phyloP scores from a whole-genome alignment of 2,113 vertebrate species.

The Pituophis catenifer region DNA sequence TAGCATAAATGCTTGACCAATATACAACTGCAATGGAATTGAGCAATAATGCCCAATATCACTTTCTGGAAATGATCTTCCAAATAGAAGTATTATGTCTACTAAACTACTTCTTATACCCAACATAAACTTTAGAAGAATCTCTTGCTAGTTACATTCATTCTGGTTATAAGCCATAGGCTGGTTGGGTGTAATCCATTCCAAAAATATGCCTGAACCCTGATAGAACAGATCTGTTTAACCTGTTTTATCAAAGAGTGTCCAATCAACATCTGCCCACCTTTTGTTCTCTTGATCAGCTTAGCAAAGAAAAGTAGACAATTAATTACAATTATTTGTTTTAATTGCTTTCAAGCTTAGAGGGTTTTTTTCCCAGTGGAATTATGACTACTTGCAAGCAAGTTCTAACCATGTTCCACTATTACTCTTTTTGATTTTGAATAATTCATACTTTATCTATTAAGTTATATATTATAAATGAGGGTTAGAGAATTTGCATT shows the following conservation, averaged over 20 bases:
- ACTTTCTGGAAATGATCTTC: not conserved
- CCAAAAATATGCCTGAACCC: not conserved
- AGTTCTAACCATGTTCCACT: not conserved
- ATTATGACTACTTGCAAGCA: not conserved
- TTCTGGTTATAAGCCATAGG: not conserved
- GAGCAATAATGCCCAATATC: not conserved
- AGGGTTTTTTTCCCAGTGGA: not conserved
- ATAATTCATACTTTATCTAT: not conserved
- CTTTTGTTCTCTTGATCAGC: not conserved
- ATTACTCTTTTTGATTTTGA: not conserved
- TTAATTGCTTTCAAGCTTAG: not conserved
- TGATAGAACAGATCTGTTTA: not conserved
- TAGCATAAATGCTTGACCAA: not conserved
- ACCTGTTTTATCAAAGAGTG: not conserved
- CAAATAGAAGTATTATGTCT: not conserved
- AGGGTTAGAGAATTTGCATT: not conserved
- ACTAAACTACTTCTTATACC: too few species aligned
- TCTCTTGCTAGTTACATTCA: not conserved
- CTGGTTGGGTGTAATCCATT: not conserved
- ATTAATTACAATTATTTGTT: not conserved
- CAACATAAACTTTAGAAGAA: not conserved
- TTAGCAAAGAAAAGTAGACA: not conserved
- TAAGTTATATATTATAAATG: not conserved
- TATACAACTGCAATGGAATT: not conserved
- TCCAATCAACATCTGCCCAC: not conserved